Conservation (phyloP, 2,797 vertebrate genomes). For the Poecilia velifera region DNA sequence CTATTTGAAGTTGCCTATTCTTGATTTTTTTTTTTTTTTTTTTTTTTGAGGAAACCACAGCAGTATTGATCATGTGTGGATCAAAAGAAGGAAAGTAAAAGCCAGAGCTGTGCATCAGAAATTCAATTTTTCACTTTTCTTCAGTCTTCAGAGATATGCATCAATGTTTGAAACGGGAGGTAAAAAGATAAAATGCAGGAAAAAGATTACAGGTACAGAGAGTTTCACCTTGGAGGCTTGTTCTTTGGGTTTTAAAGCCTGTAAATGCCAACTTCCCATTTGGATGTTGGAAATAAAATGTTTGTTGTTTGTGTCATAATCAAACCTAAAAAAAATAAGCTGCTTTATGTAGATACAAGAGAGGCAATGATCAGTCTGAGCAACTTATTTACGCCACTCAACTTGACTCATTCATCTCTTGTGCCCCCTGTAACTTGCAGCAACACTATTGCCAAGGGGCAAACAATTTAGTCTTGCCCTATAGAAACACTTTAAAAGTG, state of each 20-base stretch:
- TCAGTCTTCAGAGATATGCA: conserved; percentile 22
- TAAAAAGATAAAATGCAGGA: conserved; percentile 37
- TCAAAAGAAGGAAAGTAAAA: conserved; percentile 4
- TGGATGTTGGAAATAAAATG: not conserved
- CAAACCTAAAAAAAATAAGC: conserved; percentile 2
- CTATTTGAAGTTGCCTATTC: too few species aligned
- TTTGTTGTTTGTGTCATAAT: conserved; percentile 9
- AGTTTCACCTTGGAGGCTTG: conserved; percentile 34
- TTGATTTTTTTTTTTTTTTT: too few species aligned
- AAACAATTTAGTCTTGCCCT: too few species aligned
- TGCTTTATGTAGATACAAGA: not conserved
- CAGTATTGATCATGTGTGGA: not conserved
- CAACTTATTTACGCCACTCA: not conserved
- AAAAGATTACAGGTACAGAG: conserved; percentile 32
- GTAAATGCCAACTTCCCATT: conserved; percentile 39
- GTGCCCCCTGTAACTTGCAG: too few species aligned
- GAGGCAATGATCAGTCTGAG: not conserved
- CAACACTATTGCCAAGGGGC: too few species aligned
- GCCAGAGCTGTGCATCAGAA: not conserved
- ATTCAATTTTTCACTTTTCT: not conserved
- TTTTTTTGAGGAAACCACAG: not conserved
- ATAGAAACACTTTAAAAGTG: not conserved
- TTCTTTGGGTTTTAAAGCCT: conserved; percentile 23
- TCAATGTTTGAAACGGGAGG: conserved; percentile 21
- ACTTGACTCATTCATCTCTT: not conserved